Conservation (phyloP, 1,140 invertebrate species). For the Dinoponera quadriceps region DNA sequence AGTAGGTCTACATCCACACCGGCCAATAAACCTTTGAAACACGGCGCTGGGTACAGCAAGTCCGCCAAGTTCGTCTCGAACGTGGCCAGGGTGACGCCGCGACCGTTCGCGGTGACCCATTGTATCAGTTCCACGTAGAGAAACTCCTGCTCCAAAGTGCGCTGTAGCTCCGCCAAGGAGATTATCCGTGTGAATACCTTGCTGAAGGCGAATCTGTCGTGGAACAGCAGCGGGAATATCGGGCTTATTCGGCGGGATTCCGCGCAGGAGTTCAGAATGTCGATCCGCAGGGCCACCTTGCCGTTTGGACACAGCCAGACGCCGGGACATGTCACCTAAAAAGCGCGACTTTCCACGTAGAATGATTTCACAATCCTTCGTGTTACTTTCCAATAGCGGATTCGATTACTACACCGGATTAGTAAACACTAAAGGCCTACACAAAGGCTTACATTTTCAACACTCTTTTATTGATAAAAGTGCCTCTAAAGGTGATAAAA, state of each 20-base stretch:
- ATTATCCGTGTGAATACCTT: constrained; percentile 87
- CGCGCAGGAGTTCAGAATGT: constrained; percentile 87
- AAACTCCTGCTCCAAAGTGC: constrained; percentile 85
- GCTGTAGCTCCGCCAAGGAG: constrained; percentile 84
- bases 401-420: no score
- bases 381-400: no score
- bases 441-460: no score
- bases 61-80: constrained; percentile 88
- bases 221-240: constrained; percentile 88
- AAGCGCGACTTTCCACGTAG: constrained; percentile 35
- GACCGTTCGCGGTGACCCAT: constrained; percentile 85
- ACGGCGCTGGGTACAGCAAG: constrained; percentile 87
- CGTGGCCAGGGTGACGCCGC: constrained; percentile 86
- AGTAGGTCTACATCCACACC: constrained; percentile 88
- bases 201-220: constrained; percentile 89
- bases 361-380: neutral
- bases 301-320: constrained; percentile 91
- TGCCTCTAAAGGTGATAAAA: no score
- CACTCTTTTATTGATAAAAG: no score
- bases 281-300: constrained; percentile 87
- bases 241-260: constrained; percentile 87
- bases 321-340: constrained; percentile 90
- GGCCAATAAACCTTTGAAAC: constrained; percentile 81
- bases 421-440: no score
- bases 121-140: constrained; percentile 89